phyloP scores from a whole-genome alignment of 2,797 vertebrate genomes.

The Tangara arthus region DNA sequence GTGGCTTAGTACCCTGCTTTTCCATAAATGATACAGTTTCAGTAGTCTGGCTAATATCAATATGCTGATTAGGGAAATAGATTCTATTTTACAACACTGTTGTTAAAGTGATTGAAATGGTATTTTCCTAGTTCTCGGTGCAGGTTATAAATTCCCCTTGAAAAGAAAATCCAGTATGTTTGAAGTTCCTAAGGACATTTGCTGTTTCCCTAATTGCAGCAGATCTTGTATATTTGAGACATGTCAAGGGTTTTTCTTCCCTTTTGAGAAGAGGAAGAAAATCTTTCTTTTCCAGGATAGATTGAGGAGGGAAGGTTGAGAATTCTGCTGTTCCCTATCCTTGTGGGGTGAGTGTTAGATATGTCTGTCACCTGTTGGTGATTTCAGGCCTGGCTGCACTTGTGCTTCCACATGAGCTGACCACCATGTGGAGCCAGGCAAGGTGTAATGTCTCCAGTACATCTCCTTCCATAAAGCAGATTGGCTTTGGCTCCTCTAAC shows the following conservation, averaged over 20 bases:
- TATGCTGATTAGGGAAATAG: background rate
- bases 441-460: background rate
- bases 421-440: background rate
- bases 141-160: background rate
- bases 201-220: background rate
- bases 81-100: background rate
- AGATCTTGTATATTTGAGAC: background rate
- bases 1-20: background rate
- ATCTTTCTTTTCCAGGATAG: background rate
- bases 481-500: background rate
- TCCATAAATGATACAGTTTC: background rate
- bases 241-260: background rate
- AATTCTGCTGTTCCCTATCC: background rate
- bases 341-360: background rate
- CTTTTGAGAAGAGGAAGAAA: background rate
- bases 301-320: background rate
- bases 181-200: background rate
- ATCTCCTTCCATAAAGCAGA: background rate
- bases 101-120: background rate
- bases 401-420: background rate
- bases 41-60: background rate
- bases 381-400: background rate
- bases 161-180: background rate
- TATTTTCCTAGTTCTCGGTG: background rate
- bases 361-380: background rate